Evolutionary conservation across 2,888 invertebrate species (phyloP), one percentile per base, ranked within the genome.

Genomic region (Rhingia campestris): DNA sequence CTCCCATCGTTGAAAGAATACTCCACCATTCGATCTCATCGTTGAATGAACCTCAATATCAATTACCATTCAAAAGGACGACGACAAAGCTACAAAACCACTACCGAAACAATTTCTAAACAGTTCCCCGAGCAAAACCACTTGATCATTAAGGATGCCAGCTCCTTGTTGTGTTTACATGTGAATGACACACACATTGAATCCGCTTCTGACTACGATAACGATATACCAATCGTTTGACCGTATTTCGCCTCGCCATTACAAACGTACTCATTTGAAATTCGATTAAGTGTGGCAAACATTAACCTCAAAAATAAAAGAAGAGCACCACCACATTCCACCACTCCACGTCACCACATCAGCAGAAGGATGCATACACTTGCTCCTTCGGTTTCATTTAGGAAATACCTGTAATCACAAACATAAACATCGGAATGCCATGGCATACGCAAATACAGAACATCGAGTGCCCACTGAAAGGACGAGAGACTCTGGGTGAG

Each of bases 251-350:
- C 22, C 12, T 12, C 12, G 4, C 69, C 80, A 70, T 80, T 84
- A 84, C 80, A 84, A 80, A 84, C 74, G 74, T 47, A 51, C 74
- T 84, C 66, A 84, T 84, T 84, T 70, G 84, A 75, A 84, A 84
- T 84, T 84, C 84, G 84, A 80, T 84, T 84, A 84, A 74, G 74
- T 66, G 82, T 63, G 79, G 84, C 80, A 84, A 80, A 84, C 84
- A 84, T 69, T 84, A 84, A 84, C 80, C 84, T 70, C 80, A 84
- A 80, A 79, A 66, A 70, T 45, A 84, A 74, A 67, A 69, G 66
- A 47, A 35, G 12, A 51, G 56, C 66, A 51, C 33, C 53, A 37
- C 4, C 41, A 10, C 64, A 51, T 22, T 47, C 49, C 39, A 64
- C n/a, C 6, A 5, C 6, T 33, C 45, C 33, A 7, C 30, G 49